phyloP scores from a whole-genome alignment of 2,113 vertebrate genomes.

The Thalassarche chlororhynchos region DNA sequence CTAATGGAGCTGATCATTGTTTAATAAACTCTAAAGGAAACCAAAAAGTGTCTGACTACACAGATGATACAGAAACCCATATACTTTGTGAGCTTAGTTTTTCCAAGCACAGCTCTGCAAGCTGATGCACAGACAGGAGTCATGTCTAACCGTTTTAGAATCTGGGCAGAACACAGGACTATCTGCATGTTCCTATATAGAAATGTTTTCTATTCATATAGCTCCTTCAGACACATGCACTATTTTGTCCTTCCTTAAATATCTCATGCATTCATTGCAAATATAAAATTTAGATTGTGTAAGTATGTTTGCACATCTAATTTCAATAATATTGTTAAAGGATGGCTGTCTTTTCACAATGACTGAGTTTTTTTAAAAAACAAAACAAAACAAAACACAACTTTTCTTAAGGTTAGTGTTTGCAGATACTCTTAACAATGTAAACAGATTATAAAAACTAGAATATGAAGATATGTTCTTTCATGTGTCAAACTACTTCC shows the following conservation, averaged over 20 bases:
- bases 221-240: not conserved
- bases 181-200: not conserved
- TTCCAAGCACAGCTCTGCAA: not conserved
- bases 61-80: not conserved
- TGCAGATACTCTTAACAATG: not conserved
- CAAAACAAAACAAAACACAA: not conserved
- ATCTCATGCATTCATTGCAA: not conserved
- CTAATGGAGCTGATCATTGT: not conserved
- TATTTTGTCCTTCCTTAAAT: not conserved
- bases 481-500: not conserved
- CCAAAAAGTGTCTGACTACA: not conserved
- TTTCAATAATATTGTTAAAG: not conserved
- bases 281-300: not conserved
- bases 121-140: not conserved
- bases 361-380: not conserved
- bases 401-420: not conserved
- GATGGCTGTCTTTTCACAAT: not conserved
- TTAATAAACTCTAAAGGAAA: not conserved
- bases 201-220: not conserved
- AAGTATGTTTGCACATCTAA: not conserved
- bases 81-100: not conserved
- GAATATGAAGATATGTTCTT: not conserved
- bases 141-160: not conserved
- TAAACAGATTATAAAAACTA: not conserved
- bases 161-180: not conserved